Evolutionary conservation across 1,140 invertebrate species (phyloP), one percentile per base, ranked within the genome.

Genomic region (Drosophila sp.): DNA sequence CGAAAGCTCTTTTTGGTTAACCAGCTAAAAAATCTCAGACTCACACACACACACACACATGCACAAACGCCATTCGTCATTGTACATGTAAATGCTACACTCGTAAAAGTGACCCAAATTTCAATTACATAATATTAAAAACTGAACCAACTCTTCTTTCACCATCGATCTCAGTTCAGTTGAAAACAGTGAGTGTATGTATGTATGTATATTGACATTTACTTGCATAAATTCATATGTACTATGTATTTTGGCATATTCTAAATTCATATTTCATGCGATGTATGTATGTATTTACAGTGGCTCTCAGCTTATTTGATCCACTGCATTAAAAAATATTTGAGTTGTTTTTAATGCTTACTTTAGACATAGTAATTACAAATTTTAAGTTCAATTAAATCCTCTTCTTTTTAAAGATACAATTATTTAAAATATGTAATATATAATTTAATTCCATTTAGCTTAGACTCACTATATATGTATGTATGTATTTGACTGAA

Each of bases 61-160:
- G n/a, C n/a, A 56, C 41, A 66, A 51, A 53, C 50, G 14, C 50
- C 32, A 56, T 40, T 54, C 43, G 78, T 25, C 50, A 56, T 75
- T 74, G 81, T 87, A 21, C 70, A 82, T 81, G 81, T 86, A 84
- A 84, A 84, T 84, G 77, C 77, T 84, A 89, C 75, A 83, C 75
- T 89, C 83, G 78, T 83, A 79, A 89, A 89, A 89, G 78, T 89
- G 83, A 89, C 83, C 83, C 79, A 89, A 89, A 89, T 89, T 89
- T 89, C 72, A 77, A 83, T 89, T 89, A 89, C 84, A 89, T 89
- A 89, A 89, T 80, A 72, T 67, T 77, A 67, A 72, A 81, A 75
- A 69, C n/a, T 70, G 56, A 50, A 63, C 63, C 74, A 79, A 71
- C 66, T 58, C 53, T 58, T 72, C 43, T 65, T 56, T 62, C 66